Conservation (phyloP, 1,140 invertebrate species). For the Leptinotarsa undecemlineata region DNA sequence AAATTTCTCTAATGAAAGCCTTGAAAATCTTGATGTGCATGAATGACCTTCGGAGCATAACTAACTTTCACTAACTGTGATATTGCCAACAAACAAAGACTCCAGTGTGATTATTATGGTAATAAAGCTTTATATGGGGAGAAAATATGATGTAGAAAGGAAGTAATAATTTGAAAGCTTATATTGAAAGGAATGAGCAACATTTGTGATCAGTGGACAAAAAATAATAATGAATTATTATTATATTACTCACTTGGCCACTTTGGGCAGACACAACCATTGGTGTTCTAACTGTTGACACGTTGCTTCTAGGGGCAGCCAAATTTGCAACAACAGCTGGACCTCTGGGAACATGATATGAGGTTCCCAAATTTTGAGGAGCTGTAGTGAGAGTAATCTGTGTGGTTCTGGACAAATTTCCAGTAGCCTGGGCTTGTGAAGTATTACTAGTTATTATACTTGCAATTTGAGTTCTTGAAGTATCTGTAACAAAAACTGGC, state of each 20-base stretch:
- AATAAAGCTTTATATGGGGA: not conserved
- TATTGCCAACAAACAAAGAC: too few relatives aligned
- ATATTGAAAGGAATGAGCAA: too few relatives aligned
- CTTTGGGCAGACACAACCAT: constrained; percentile 49
- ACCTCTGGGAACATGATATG: constrained; percentile 54
- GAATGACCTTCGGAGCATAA: too few relatives aligned
- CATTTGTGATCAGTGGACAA: too few relatives aligned
- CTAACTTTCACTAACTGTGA: too few relatives aligned
- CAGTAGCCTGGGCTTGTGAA: constrained; percentile 43
- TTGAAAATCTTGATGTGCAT: too few relatives aligned
- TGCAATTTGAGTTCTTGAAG: constrained; percentile 43
- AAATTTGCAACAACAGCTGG: constrained; percentile 54
- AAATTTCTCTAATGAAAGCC: too few relatives aligned
- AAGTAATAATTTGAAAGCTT: too few relatives aligned
- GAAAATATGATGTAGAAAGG: too few relatives aligned
- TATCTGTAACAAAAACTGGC: constrained; percentile 38
- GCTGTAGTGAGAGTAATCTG: constrained; percentile 51
- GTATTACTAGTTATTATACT: constrained; percentile 40
- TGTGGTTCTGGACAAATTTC: constrained; percentile 46
- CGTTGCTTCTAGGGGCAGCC: constrained; percentile 53
- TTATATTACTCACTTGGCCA: constrained; percentile 30
- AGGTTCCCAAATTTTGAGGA: constrained; percentile 43
- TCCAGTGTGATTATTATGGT: not conserved
- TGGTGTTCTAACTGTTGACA: constrained; percentile 48
- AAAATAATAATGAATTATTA: not conserved